Conservation (phyloP, 35 echinoderm and acorn worm species). For the Apostichopus californicus region DNA sequence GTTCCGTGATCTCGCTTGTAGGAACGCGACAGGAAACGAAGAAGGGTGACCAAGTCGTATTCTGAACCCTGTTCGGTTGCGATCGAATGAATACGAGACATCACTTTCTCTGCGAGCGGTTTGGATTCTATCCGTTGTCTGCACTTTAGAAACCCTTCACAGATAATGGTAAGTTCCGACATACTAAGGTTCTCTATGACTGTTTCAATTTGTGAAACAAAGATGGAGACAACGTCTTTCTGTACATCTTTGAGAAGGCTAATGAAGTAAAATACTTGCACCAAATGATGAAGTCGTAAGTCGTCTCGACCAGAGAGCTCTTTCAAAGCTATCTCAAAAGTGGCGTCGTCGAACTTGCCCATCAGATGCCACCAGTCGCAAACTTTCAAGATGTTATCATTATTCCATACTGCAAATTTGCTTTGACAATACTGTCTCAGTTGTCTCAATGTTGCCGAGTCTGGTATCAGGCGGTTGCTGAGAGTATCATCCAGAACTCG, state of each 20-base stretch:
- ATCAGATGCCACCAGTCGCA: slow-evolving; percentile 42
- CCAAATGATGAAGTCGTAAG: background rate
- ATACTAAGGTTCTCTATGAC: background rate
- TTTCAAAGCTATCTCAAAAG: background rate
- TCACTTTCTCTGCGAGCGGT: background rate
- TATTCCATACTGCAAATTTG: background rate
- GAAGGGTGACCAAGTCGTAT: slow-evolving; percentile 3
- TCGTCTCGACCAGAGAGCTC: background rate
- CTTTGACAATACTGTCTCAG: background rate
- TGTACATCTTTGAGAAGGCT: background rate
- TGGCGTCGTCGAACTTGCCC: background rate
- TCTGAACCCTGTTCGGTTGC: background rate
- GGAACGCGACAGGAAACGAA: slow-evolving; percentile 29
- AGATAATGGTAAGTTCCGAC: slow-evolving; percentile 20
- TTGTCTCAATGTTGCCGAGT: background rate
- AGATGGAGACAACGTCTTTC: background rate
- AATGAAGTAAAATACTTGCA: slow-evolving; percentile 47
- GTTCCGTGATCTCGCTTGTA: slow-evolving; percentile 3
- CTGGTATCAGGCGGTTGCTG: background rate
- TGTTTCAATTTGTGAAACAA: background rate
- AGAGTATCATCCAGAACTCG: background rate
- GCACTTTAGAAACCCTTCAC: slow-evolving; percentile 38
- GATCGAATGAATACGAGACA: no score
- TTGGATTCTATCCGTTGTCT: slow-evolving; percentile 19
- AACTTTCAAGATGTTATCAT: slow-evolving; percentile 1